phyloP scores from a whole-genome alignment of 2,113 vertebrate species.

The Crotalus viridis region DNA sequence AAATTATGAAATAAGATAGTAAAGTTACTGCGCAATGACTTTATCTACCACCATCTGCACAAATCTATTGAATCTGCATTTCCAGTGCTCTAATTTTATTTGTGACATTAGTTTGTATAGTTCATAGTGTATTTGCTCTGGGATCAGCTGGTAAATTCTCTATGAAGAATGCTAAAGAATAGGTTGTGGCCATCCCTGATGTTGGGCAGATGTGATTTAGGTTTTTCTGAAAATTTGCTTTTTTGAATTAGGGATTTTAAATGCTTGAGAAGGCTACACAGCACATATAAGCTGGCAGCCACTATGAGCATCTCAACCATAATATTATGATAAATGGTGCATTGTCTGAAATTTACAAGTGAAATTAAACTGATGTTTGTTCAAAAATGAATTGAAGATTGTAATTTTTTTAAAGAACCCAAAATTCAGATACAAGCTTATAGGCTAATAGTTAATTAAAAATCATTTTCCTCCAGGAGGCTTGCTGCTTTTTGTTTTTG shows the following conservation, averaged over 20 bases:
- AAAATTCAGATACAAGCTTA: neutral
- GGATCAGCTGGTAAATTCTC: neutral
- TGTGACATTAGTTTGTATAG: neutral
- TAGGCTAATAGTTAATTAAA: neutral
- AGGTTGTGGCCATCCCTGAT: neutral
- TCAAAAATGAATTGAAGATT: neutral
- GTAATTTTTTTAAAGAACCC: neutral
- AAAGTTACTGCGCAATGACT: neutral
- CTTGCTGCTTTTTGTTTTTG: neutral
- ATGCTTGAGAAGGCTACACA: neutral
- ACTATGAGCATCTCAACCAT: neutral
- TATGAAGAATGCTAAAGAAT: neutral
- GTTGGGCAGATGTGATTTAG: neutral
- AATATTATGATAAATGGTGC: neutral
- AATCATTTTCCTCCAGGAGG: neutral
- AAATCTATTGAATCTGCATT: neutral
- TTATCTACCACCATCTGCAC: neutral
- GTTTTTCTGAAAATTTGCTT: neutral
- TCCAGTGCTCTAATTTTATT: neutral
- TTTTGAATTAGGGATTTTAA: neutral
- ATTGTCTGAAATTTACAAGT: neutral
- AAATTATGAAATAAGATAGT: neutral
- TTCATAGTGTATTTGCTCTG: neutral
- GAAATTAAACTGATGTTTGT: neutral
- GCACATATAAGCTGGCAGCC: neutral